These are phyloP conservation scores for Drosophila phalerata DNA, from an alignment of 2,888 invertebrate species.

Conservation along the genomic window DNA sequence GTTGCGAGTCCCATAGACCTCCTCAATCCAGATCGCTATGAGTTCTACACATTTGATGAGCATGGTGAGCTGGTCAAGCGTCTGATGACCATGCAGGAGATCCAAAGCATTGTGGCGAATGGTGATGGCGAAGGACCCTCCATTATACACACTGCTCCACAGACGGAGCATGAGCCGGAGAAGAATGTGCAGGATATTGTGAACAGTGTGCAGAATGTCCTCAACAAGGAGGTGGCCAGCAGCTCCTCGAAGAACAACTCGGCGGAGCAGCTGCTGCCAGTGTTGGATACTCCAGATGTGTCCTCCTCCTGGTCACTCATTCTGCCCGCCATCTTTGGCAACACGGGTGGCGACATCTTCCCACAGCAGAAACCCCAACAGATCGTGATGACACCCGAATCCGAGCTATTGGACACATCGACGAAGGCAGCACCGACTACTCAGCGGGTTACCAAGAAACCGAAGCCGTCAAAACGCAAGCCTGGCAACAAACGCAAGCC, in stretches of 20 bases:
- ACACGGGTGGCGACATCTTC: conserved; percentile 88
- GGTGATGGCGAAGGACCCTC: conserved; percentile 89
- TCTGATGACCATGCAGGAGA: conserved; percentile 93
- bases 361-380: conserved; percentile 86
- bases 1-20: conserved; percentile 93
- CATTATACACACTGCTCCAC: conserved; percentile 82
- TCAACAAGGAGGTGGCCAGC: conserved; percentile 90
- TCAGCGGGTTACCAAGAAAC: conserved; percentile 70
- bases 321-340: conserved; percentile 92
- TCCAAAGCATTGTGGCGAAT: conserved; percentile 93
- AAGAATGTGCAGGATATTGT: conserved; percentile 92
- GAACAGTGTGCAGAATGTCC: conserved; percentile 92
- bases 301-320: conserved; percentile 93
- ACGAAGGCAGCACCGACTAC: conserved; percentile 60
- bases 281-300: conserved; percentile 90
- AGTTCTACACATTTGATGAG: conserved; percentile 94
- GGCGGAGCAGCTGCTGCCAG: conserved; percentile 79
- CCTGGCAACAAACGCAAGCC: conserved; percentile 79
- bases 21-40: conserved; percentile 93
- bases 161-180: conserved; percentile 87
- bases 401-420: conserved; percentile 83
- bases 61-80: conserved; percentile 93
- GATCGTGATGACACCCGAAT: conserved; percentile 85
- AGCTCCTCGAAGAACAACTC: conserved; percentile 87
- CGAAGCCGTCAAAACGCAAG: conserved; percentile 81